phyloP scores from a whole-genome alignment of 2,113 vertebrate genomes.

The Vireo altiloquus region DNA sequence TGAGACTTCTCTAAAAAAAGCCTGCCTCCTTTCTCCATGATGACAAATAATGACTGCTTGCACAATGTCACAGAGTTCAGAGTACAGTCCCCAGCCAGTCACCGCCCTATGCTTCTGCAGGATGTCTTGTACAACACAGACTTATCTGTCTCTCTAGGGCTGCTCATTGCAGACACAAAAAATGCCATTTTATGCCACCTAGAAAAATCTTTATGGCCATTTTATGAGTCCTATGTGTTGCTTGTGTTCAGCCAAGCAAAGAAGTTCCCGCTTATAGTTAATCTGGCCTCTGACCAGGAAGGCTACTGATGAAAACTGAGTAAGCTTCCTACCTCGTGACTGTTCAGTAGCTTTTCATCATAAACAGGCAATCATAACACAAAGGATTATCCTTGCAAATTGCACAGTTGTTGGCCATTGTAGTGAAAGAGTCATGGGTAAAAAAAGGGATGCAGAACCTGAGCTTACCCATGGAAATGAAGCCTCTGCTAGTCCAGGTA shows the following conservation, averaged over 20 bases:
- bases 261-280: neutral
- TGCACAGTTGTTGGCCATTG: neutral
- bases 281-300: neutral
- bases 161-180: neutral
- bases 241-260: neutral
- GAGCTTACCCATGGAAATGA: neutral
- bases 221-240: neutral
- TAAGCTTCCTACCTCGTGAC: neutral
- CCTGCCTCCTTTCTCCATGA: neutral
- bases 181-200: neutral
- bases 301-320: neutral
- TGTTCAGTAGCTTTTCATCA: neutral
- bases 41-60: neutral
- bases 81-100: neutral
- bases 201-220: neutral
- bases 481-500: neutral
- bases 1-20: neutral
- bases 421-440: neutral
- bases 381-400: neutral
- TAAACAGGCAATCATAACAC: neutral
- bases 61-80: neutral
- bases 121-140: neutral
- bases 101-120: neutral
- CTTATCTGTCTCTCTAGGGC: neutral
- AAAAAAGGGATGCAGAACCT: neutral